Conservation (phyloP, 2,797 vertebrate genomes). For the Psittacula echo region DNA sequence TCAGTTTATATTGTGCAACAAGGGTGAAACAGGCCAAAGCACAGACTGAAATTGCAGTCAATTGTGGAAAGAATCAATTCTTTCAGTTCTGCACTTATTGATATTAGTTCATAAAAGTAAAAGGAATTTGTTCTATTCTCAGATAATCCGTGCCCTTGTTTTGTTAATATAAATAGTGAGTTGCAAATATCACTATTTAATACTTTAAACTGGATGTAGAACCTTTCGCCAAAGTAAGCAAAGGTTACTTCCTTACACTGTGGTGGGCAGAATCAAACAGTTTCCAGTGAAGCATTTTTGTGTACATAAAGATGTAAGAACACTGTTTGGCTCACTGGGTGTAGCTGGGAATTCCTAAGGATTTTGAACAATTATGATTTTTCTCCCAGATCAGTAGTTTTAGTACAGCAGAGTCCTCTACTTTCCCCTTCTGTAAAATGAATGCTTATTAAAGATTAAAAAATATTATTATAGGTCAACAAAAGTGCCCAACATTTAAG, state of each 20-base stretch:
- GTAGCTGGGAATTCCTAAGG: neutral
- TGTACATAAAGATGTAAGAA: neutral
- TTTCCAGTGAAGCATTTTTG: neutral
- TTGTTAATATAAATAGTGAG: slow-evolving; percentile 52
- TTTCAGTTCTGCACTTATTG: slow-evolving; percentile 68
- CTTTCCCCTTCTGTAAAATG: neutral
- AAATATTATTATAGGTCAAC: neutral
- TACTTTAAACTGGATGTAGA: slow-evolving; percentile 48
- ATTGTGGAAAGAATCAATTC: slow-evolving; percentile 58
- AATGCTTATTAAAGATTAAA: neutral
- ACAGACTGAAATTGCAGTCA: slow-evolving; percentile 47
- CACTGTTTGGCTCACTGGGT: neutral
- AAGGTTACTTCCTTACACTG: neutral
- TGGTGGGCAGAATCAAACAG: neutral
- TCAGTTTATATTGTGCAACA: slow-evolving; percentile 71
- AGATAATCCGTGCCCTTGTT: slow-evolving; percentile 71
- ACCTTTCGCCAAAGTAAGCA: neutral
- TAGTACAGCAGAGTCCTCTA: neutral
- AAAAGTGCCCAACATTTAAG: neutral
- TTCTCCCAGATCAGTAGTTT: neutral
- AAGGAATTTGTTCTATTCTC: slow-evolving; percentile 69
- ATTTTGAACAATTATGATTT: neutral
- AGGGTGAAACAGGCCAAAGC: slow-evolving; percentile 37
- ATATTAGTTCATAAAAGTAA: slow-evolving; percentile 80
- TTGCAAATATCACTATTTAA: slow-evolving; percentile 60